Percentiles rank a stretch among this genome's conserved stretches.
Evolutionary conservation across 2,113 vertebrate genomes (phyloP).

Genomic region (Australoheros scitulus): DNA sequence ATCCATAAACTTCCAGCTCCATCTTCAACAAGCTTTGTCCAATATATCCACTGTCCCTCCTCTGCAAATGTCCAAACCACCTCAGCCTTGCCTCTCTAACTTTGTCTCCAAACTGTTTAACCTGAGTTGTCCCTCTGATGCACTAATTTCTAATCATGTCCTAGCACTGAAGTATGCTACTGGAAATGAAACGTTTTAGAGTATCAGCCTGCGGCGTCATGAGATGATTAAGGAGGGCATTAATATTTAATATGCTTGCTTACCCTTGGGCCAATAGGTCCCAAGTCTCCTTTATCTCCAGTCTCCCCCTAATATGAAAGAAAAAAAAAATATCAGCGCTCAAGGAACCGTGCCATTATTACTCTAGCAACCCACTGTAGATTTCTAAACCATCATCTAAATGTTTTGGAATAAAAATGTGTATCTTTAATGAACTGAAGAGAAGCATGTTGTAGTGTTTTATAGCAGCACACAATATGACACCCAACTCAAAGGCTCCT

Average conservation of each 20-base stretch:
- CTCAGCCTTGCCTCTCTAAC: not conserved
- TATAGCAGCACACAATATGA: not conserved
- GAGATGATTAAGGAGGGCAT: not conserved
- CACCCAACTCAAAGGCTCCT: too few relatives aligned
- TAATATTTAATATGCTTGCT: slow-evolving; percentile 5
- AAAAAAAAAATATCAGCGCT: not conserved
- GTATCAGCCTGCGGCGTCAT: not conserved
- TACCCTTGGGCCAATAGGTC: slow-evolving; percentile 86
- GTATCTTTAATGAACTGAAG: not conserved
- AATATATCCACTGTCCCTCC: not conserved
- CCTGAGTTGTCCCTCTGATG: not conserved
- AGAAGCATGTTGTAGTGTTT: not conserved
- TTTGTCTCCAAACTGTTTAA: not conserved
- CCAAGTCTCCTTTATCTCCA: slow-evolving; percentile 90
- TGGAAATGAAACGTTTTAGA: not conserved
- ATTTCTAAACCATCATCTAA: not conserved
- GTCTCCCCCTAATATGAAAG: slow-evolving; percentile 84
- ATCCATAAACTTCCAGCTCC: not conserved
- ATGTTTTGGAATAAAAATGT: not conserved
- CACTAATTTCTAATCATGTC: not conserved
- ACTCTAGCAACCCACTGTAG: not conserved
- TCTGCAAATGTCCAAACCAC: not conserved
- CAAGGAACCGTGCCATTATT: fast-evolving
- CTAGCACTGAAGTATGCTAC: not conserved
- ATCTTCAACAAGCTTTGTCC: not conserved